Percentiles rank a stretch among this genome's conserved stretches.
Evolutionary conservation across 2,113 vertebrate genomes (phyloP).

Genomic region (Terrapene triunguis): DNA sequence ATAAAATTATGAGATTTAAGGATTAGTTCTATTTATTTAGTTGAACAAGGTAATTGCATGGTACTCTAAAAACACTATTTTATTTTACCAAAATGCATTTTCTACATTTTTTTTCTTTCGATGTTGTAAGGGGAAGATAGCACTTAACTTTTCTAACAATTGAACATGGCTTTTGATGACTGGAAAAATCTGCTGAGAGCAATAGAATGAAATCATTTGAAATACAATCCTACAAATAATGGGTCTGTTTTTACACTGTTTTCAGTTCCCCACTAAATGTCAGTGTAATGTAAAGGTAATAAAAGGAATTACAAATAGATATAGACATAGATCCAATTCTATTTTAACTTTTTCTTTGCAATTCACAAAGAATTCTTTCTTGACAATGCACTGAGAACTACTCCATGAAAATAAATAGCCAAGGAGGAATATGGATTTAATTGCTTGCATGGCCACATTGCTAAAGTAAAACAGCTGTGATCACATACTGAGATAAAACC

Average conservation of each 20-base stretch:
- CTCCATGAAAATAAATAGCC: slow-evolving; percentile 82
- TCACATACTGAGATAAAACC: slow-evolving; percentile 80
- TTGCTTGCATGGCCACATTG: slow-evolving; percentile 73
- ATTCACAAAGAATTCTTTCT: slow-evolving; percentile 79
- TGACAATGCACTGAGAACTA: slow-evolving; percentile 69
- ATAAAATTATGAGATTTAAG: not conserved
- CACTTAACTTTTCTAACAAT: slow-evolving; percentile 3
- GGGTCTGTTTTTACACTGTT: slow-evolving; percentile 8
- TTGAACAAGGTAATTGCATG: not conserved
- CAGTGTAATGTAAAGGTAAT: slow-evolving; percentile 29
- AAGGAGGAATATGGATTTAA: slow-evolving; percentile 81
- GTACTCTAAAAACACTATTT: not conserved
- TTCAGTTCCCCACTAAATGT: slow-evolving; percentile 42
- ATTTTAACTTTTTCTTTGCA: slow-evolving; percentile 53
- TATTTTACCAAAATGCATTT: slow-evolving; percentile 1
- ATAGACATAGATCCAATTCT: slow-evolving; percentile 8
- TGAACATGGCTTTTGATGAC: not conserved
- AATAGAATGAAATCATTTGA: not conserved
- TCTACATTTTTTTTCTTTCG: not conserved
- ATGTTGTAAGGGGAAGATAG: not conserved
- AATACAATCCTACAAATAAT: not conserved
- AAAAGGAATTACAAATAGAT: slow-evolving; percentile 51
- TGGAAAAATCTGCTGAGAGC: not conserved
- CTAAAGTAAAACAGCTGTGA: slow-evolving; percentile 87
- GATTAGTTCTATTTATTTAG: slow-evolving; percentile 5